Evolutionary conservation across 2,888 invertebrate genomes (phyloP).

Genomic region (Arctia plantaginis): DNA sequence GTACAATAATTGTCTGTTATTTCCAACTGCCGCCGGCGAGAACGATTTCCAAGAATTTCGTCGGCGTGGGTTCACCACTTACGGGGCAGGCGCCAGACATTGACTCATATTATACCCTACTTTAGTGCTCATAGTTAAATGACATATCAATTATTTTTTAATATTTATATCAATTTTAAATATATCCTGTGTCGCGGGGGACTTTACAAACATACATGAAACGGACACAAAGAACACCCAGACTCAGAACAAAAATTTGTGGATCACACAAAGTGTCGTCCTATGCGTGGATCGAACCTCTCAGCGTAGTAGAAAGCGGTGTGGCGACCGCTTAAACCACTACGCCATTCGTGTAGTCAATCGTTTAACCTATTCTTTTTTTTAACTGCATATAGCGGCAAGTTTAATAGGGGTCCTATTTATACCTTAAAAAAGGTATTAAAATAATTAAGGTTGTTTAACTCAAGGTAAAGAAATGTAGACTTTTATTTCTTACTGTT

Average conservation of each 20-base stretch:
- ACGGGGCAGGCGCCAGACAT: conserved; percentile 67
- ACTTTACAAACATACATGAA: no score
- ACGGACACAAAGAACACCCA: no score
- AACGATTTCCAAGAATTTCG: conserved; percentile 74
- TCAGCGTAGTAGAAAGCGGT: no score
- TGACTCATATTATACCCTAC: conserved; percentile 71
- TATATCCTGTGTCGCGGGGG: no score
- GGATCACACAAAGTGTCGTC: no score
- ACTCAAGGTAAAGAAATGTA: conserved; percentile 14
- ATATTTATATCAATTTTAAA: no score
- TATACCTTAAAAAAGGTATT: background rate
- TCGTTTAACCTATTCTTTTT: background rate
- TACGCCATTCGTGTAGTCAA: no score
- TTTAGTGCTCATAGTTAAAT: conserved; percentile 43
- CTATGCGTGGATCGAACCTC: no score
- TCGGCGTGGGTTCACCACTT: conserved; percentile 57
- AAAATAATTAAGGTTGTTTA: conserved; percentile 9
- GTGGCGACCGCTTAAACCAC: no score
- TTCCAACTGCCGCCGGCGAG: conserved; percentile 61
- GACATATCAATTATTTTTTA: background rate
- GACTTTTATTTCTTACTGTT: conserved; percentile 16
- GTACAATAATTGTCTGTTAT: conserved; percentile 75
- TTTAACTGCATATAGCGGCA: background rate
- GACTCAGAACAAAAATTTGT: no score
- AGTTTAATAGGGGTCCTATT: background rate